These are phyloP conservation scores for Danionella cerebrum DNA, from an alignment of 2,113 vertebrate species.

Conservation along the genomic window DNA sequence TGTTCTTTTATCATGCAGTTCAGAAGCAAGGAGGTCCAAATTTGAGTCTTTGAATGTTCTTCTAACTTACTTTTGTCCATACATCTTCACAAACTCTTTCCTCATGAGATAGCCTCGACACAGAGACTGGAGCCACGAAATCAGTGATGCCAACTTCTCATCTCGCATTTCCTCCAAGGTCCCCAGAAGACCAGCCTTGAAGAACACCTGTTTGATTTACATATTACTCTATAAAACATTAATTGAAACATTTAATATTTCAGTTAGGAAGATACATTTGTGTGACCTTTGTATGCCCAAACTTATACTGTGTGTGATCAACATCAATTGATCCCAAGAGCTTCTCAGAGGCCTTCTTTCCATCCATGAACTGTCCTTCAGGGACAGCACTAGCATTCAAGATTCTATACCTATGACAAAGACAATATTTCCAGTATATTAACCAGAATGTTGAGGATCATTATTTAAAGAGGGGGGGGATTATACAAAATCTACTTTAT, in stretches of 20 bases:
- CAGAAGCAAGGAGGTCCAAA: no score
- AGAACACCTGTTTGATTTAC: constrained; percentile 67
- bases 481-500: no score
- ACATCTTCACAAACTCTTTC: constrained; percentile 65
- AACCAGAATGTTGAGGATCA: neutral
- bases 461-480: no score
- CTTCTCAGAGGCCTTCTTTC: constrained; percentile 44
- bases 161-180: constrained; percentile 80
- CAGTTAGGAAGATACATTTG: neutral
- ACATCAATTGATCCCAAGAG: constrained; percentile 44
- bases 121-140: constrained; percentile 74
- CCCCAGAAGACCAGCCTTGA: constrained; percentile 79
- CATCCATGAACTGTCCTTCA: constrained; percentile 45
- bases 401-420: constrained; percentile 46
- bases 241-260: neutral
- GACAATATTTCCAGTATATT: no score
- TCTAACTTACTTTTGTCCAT: constrained; percentile 70
- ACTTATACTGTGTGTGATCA: constrained; percentile 41
- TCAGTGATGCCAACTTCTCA: constrained; percentile 72
- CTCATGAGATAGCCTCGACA: constrained; percentile 69
- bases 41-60: no score
- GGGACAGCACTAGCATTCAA: constrained; percentile 49
- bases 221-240: neutral
- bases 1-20: no score
- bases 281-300: constrained; percentile 52